Evolutionary conservation across 2,113 vertebrate genomes (phyloP).

Genomic region (Leuciscus idus): DNA sequence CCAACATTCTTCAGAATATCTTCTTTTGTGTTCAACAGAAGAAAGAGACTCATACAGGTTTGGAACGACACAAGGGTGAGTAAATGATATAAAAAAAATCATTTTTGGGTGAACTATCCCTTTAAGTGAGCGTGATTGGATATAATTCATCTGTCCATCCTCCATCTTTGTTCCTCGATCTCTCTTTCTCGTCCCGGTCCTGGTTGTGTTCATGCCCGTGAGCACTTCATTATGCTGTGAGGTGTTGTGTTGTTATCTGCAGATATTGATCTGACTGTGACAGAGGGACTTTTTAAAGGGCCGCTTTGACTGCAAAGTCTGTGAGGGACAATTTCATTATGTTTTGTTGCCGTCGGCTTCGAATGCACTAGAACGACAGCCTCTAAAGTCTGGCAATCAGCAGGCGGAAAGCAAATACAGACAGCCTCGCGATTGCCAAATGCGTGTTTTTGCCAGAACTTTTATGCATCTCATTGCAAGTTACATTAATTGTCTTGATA

Average conservation of each 20-base stretch:
- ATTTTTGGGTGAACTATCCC: no score
- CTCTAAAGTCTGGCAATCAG: constrained; percentile 11
- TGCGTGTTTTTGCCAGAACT: constrained; percentile 22
- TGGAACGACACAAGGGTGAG: no score
- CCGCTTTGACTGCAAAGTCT: constrained; percentile 24
- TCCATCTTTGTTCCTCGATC: background rate
- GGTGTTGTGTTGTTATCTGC: constrained; percentile 28
- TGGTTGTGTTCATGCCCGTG: background rate
- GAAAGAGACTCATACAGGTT: no score
- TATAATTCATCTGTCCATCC: background rate
- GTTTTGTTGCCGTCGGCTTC: constrained; percentile 28
- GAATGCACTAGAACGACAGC: background rate
- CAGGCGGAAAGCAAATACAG: constrained; percentile 8
- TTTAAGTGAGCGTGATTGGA: background rate
- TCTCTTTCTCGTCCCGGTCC: background rate
- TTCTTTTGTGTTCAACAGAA: no score
- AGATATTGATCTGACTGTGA: constrained; percentile 56
- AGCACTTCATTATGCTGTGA: constrained; percentile 26
- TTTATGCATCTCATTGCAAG: background rate
- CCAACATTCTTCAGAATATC: no score
- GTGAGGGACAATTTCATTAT: constrained; percentile 49
- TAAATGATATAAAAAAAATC: no score
- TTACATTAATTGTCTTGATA: background rate
- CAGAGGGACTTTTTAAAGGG: constrained; percentile 39
- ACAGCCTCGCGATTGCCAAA: background rate